Conservation (phyloP, 2,113 vertebrate species). For the Mastomys natalensis region DNA sequence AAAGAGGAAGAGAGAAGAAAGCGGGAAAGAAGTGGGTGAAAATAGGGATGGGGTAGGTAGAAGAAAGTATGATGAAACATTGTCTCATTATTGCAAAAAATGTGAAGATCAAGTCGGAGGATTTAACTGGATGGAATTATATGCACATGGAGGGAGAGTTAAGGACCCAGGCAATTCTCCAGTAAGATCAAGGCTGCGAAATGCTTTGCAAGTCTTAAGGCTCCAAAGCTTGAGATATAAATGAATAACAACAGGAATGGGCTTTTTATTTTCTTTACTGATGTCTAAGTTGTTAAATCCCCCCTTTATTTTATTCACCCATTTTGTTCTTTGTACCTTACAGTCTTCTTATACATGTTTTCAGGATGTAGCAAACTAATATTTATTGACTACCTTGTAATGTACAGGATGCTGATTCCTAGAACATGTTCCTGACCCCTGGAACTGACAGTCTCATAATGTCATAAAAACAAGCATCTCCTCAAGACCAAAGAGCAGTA, state of each 20-base stretch:
- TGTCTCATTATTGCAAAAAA: not conserved
- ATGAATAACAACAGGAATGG: not conserved
- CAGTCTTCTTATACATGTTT: not conserved
- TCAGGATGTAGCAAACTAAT: not conserved
- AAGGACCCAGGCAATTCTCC: not conserved
- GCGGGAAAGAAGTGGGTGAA: too few species aligned
- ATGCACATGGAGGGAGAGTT: not conserved
- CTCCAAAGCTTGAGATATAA: not conserved
- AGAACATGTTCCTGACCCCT: not conserved
- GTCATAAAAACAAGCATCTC: not conserved
- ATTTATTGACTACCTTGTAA: not conserved
- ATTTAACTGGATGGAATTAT: not conserved
- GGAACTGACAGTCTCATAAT: not conserved
- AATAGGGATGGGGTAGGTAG: accelerated
- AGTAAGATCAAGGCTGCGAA: not conserved
- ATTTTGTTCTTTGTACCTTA: not conserved
- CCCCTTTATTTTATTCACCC: not conserved
- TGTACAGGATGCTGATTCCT: not conserved
- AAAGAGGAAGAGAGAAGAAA: not conserved
- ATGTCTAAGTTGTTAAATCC: not conserved
- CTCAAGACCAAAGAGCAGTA: not conserved
- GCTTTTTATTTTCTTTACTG: not conserved
- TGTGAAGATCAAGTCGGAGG: not conserved
- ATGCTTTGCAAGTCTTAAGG: not conserved
- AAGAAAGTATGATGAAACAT: not conserved